Base-by-base conservation (phyloP, 2,797 vertebrate genomes). In the Iguana delicatissima region DNA sequence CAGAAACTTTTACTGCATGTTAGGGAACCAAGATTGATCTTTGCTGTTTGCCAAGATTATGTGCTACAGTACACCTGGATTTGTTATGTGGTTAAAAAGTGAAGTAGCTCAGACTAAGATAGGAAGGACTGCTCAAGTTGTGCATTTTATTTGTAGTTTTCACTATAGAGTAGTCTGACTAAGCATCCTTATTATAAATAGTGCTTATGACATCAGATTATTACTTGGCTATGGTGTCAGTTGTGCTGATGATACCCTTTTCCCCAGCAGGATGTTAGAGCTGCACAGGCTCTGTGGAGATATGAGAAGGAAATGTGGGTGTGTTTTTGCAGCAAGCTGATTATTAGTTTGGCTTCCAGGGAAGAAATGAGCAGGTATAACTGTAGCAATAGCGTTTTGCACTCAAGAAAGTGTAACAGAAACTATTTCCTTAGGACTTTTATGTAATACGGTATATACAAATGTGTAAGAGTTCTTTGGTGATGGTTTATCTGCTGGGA, bases 191-290 rank as follows among this genome's bases (percentile, higher is more conserved):
- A 59, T 32, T 62, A 83, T 73, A 59, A 69, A 59, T 16, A 50
- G n/a, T 62, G 38, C 35, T 73, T 82, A 82, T 74, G 80, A 20
- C 76, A 87, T 86, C 55, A 67, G 32, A 90, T 90, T 52, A 83
- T 86, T 50, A 80, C 64, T 42, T 76, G 76, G 74, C 35, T 86
- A 22, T 69, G 22, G 46, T 35, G 87, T 84, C 52, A 77, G 20
- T 83, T 89, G 7, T 73, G 32, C 64, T 69, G n/a, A 82, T 67
- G 88, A 86, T n/a, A 85, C 20, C 20, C n/a, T 74, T 89, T 89
- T 9, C 2, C 76, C 55, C 35, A 67, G 57, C 42, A 76, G 85
- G 42, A 32, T 74, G 20, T 32, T n/a, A 72, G n/a, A 62, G 46
- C 52, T 35, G 9, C 85, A 57, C 46, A 69, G 57, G 35, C 42